These are phyloP conservation scores for Sorex maritimensis DNA, from an alignment of 2,797 vertebrate species.

Conservation along the genomic window DNA sequence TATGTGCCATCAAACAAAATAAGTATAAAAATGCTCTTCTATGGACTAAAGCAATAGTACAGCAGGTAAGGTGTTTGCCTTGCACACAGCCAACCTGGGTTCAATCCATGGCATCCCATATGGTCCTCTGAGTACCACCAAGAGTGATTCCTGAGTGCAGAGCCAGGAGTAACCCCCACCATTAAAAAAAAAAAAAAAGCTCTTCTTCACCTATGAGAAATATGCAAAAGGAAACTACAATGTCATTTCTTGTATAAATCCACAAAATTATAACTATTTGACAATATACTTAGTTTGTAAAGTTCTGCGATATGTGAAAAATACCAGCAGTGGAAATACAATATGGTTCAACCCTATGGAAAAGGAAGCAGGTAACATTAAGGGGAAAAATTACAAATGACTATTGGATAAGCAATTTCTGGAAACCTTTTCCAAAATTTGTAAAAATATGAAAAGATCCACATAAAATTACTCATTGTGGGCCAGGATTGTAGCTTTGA, in stretches of 20 bases:
- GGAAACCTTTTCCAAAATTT: background rate
- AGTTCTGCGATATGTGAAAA: background rate
- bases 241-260: background rate
- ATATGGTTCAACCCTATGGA: background rate
- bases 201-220: background rate
- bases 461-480: background rate
- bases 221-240: constrained; percentile 20
- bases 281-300: background rate
- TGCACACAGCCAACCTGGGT: too few relatives aligned
- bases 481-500: too few relatives aligned
- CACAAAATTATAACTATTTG: background rate
- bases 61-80: too few relatives aligned
- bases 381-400: background rate
- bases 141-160: too few relatives aligned
- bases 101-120: too few relatives aligned
- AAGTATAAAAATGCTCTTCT: too few relatives aligned
- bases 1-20: too few relatives aligned
- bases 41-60: too few relatives aligned
- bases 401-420: background rate
- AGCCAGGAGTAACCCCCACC: too few relatives aligned
- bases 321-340: background rate
- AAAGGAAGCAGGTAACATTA: background rate
- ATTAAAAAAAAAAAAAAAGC: too few relatives aligned
- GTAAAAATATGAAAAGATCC: constrained; percentile 3
- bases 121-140: too few relatives aligned